Evolutionary conservation across 2,113 vertebrate species (phyloP).

Genomic region (Siphamia tubifer): DNA sequence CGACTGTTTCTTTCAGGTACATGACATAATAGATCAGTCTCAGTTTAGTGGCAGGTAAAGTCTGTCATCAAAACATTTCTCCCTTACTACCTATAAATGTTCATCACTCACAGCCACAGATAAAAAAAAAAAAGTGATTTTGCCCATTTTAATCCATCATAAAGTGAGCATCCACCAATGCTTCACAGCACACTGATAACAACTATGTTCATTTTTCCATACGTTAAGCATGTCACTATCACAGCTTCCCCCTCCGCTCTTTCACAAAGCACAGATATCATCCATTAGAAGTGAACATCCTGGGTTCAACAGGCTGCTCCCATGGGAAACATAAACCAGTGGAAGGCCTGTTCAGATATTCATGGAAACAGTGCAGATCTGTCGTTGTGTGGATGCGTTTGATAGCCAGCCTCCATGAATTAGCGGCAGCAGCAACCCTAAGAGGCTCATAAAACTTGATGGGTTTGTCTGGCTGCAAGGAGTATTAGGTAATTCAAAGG

Average conservation of each 20-base stretch:
- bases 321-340: conserved; percentile 1
- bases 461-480: conserved; percentile 58
- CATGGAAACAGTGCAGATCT: conserved; percentile 43
- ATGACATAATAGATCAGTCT: too few relatives aligned
- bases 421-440: conserved; percentile 22
- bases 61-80: not conserved
- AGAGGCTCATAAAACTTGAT: conserved; percentile 55
- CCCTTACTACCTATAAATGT: not conserved
- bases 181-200: not conserved
- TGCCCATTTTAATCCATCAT: not conserved
- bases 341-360: conserved; percentile 57
- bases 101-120: not conserved
- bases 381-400: conserved; percentile 29
- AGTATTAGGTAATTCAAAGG: conserved; percentile 32
- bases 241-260: not conserved
- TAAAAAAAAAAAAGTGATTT: not conserved
- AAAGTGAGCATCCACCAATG: not conserved
- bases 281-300: conserved; percentile 15
- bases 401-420: conserved; percentile 45
- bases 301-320: conserved; percentile 31
- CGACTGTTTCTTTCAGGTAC: too few relatives aligned
- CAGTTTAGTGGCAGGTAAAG: too few relatives aligned
- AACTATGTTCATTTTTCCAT: not conserved
- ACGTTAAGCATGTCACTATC: not conserved
- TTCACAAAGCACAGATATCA: conserved; percentile 14